Evolutionary conservation across 2,888 invertebrate genomes (phyloP).

Genomic region (Eubasilissa splendida): DNA sequence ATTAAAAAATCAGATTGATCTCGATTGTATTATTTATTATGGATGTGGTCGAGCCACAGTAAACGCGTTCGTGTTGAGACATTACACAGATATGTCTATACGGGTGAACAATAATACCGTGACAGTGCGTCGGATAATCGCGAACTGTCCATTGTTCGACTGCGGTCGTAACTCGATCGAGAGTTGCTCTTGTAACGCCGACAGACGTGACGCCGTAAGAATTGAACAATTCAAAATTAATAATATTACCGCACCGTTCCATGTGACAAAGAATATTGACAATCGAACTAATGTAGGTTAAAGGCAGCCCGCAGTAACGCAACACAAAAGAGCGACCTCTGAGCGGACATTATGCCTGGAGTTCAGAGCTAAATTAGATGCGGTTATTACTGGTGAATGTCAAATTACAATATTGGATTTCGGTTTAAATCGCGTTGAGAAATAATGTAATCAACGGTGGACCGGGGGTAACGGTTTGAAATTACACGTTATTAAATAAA

Average conservation of each 20-base stretch:
- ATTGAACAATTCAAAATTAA: slow-evolving; percentile 18
- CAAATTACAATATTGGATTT: neutral
- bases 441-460: neutral
- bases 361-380: slow-evolving; percentile 15
- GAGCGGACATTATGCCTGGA: neutral
- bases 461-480: neutral
- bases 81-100: neutral
- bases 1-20: neutral
- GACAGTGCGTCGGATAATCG: slow-evolving; percentile 11
- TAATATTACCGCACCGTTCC: slow-evolving; percentile 8
- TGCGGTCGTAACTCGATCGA: neutral
- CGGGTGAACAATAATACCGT: slow-evolving; percentile 5
- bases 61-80: neutral
- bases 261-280: slow-evolving; percentile 24
- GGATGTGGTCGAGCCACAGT: neutral
- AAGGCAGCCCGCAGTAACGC: neutral
- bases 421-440: slow-evolving; percentile 1
- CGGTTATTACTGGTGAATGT: slow-evolving; percentile 9
- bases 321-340: neutral
- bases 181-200: slow-evolving; percentile 4
- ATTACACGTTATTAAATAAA: no score
- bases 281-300: slow-evolving; percentile 25
- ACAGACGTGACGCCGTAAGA: neutral
- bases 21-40: slow-evolving; percentile 12
- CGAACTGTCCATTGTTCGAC: slow-evolving; percentile 23